These are phyloP conservation scores for Drosophila peninsularis DNA, from an alignment of 2,888 invertebrate genomes.

Conservation along the genomic window DNA sequence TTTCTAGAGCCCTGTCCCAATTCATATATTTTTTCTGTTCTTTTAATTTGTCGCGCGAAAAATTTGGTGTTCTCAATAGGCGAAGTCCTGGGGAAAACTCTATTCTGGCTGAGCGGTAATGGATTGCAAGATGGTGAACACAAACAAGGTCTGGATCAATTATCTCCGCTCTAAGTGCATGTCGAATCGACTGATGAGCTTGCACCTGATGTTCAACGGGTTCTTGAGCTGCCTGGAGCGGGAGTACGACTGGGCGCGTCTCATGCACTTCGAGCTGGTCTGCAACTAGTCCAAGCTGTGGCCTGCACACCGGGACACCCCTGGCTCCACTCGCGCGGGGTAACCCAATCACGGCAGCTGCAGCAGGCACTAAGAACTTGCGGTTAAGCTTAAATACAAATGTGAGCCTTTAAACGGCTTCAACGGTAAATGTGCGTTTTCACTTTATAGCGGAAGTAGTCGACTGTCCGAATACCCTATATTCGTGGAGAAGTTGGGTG, in stretches of 20 bases:
- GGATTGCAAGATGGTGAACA: conserved; percentile 4
- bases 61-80: conserved; percentile 3
- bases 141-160: neutral
- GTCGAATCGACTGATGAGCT: conserved; percentile 1
- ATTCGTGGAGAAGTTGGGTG: neutral
- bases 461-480: neutral
- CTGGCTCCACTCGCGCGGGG: neutral
- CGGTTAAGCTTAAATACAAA: neutral
- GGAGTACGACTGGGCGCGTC: conserved; percentile 52
- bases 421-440: neutral
- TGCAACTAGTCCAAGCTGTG: conserved; percentile 27
- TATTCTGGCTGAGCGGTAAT: neutral
- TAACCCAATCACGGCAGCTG: conserved; percentile 31
- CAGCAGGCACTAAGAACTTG: conserved; percentile 3
- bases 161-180: neutral
- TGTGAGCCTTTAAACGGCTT: neutral
- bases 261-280: conserved; percentile 57
- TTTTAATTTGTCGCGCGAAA: neutral
- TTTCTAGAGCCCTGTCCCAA: neutral
- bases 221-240: conserved; percentile 46
- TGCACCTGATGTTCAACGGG: conserved; percentile 46
- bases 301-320: neutral
- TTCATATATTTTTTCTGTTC: neutral
- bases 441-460: neutral
- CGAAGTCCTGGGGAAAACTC: neutral